Conservation (phyloP, 1,140 invertebrate genomes). For the Rhopalosiphum padi region DNA sequence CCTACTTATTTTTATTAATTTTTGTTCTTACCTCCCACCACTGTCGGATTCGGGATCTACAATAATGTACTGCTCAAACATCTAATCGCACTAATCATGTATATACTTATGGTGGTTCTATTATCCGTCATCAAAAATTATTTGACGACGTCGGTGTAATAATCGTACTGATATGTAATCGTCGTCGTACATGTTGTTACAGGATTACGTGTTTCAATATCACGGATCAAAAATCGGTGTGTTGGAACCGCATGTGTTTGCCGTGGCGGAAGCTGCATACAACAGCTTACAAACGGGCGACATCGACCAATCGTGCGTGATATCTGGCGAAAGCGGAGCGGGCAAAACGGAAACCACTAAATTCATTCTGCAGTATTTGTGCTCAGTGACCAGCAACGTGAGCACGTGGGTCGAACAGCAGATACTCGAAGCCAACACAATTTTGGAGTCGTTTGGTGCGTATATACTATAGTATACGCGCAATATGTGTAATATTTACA, state of each 20-base stretch:
- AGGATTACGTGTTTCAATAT: constrained; percentile 84
- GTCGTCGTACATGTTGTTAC: constrained; percentile 61
- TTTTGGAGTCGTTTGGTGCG: constrained; percentile 90
- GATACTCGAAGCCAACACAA: constrained; percentile 92
- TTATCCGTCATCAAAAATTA: not conserved
- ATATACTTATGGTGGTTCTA: no score
- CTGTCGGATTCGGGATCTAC: not conserved
- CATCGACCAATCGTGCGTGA: constrained; percentile 89
- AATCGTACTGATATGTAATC: not conserved
- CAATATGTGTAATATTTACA: not conserved
- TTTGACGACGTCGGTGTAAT: not conserved
- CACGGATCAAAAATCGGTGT: constrained; percentile 81
- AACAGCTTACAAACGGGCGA: constrained; percentile 71
- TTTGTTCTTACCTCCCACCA: not conserved
- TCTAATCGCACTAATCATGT: not conserved
- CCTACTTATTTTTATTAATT: no score
- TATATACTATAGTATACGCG: not conserved
- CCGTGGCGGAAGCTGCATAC: constrained; percentile 87
- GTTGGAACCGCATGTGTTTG: constrained; percentile 88
- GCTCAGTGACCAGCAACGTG: constrained; percentile 88
- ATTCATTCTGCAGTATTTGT: constrained; percentile 93
- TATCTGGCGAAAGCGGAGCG: constrained; percentile 96
- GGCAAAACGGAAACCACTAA: constrained; percentile 98
- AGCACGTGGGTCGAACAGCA: constrained; percentile 94
- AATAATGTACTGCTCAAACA: not conserved